Base-by-base conservation (phyloP, 2,797 vertebrate species). In the Centroberyx gerrardi region DNA sequence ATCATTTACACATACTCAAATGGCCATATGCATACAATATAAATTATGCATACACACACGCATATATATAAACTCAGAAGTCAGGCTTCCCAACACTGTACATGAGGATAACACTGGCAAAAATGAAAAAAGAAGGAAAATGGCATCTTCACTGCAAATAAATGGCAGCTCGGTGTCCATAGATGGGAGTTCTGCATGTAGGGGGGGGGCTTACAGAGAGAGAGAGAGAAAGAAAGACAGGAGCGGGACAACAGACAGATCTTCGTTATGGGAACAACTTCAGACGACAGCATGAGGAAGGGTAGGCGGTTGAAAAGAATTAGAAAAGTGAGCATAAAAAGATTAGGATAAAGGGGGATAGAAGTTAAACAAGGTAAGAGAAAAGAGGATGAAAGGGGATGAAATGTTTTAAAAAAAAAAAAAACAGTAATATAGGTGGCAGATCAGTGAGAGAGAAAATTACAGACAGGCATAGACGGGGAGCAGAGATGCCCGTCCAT, bases 371-470 rank as follows among this genome's bases (percentile, higher is more conserved):
- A 36, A 36, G 33, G 33, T 36, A 22, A 22, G 65, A 65, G 63
- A 0, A 28, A 69, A 53, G 8, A 49, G 29, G 29, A 33, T n/a
- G 17, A 59, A 63, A 69, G 38, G 63, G 13, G 54, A 86, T 40
- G 36, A 72, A 70, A 48, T 62, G 40, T 31, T 58, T 44, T 74
- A 80, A 56, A 71, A 77, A 79, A 40, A 40, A 10, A 54, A 44
- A 28, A 8, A 15, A 67, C 4, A 27, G 48, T n/a, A 27, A 72
- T 72, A 60, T 67, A 70, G 40, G 66, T 59, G 66, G 74, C 82
- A 72, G 78, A 83, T 76, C 80, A 90, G 60, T 64, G 67, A 64
- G 78, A 72, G 66, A 75, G 71, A 71, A 85, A 88, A 93, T 90
- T 88, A 90, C 65, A 90, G 84, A 72, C 78, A 62, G 63, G 76